phyloP scores from a whole-genome alignment of 2,113 vertebrate species.

The Solea solea region DNA sequence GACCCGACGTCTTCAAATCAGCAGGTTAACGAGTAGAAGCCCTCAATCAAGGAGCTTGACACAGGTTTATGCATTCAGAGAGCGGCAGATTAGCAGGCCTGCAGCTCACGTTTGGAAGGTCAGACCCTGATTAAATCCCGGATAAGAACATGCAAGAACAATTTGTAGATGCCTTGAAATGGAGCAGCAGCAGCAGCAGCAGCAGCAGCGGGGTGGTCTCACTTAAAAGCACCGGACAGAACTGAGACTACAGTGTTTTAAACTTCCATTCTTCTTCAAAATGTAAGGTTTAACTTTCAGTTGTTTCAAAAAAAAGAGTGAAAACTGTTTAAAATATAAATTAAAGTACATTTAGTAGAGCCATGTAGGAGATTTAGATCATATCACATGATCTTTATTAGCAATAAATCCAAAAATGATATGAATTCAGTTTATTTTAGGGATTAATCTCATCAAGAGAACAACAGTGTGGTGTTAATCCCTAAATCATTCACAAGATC shows the following conservation, averaged over 20 bases:
- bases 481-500: too few relatives aligned
- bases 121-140: slow-evolving; percentile 55
- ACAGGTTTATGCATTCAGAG: slow-evolving; percentile 51
- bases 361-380: too few relatives aligned
- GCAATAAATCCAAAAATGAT: background rate
- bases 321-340: too few relatives aligned
- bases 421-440: too few relatives aligned
- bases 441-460: background rate
- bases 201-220: slow-evolving; percentile 45
- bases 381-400: background rate
- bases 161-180: slow-evolving; percentile 63
- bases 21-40: slow-evolving; percentile 13
- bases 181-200: slow-evolving; percentile 16
- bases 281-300: too few relatives aligned
- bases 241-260: background rate
- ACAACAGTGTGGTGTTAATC: background rate
- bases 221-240: slow-evolving; percentile 28
- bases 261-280: too few relatives aligned
- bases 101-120: slow-evolving; percentile 54
- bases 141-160: slow-evolving; percentile 72
- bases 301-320: too few relatives aligned
- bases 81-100: slow-evolving; percentile 53
- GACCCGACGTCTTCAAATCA: background rate
- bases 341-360: too few relatives aligned
- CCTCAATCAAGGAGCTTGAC: slow-evolving; percentile 38